phyloP scores from a whole-genome alignment of 2,888 invertebrate genomes.

The Micropterix aruncella region DNA sequence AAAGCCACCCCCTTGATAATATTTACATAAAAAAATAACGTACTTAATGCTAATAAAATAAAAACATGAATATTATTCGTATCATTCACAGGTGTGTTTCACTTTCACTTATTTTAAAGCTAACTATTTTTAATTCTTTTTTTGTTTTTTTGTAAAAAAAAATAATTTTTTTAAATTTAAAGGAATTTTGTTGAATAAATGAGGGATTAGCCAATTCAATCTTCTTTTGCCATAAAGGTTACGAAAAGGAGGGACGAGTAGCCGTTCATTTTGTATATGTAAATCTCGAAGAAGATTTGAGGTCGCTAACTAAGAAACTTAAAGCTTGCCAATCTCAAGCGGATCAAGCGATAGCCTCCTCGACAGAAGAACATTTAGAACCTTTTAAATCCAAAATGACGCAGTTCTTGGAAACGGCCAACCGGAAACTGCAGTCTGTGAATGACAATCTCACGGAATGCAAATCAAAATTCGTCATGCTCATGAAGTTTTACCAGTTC shows the following conservation, averaged over 20 bases:
- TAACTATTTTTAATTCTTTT: too few relatives aligned
- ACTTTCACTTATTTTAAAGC: too few relatives aligned
- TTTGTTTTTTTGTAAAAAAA: too few relatives aligned
- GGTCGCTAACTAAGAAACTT: constrained; percentile 45
- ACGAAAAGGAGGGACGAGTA: constrained; percentile 68
- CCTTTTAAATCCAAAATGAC: constrained; percentile 83
- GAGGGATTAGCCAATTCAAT: too few relatives aligned
- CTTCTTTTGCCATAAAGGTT: too few relatives aligned
- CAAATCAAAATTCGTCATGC: constrained; percentile 57
- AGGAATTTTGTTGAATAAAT: too few relatives aligned
- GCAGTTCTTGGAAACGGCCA: constrained; percentile 60
- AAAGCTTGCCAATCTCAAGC: constrained; percentile 60
- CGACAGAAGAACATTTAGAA: constrained; percentile 50
- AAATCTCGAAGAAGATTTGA: constrained; percentile 50
- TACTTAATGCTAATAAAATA: too few relatives aligned
- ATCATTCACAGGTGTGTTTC: too few relatives aligned
- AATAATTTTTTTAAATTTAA: too few relatives aligned
- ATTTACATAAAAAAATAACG: too few relatives aligned
- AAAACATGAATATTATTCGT: too few relatives aligned
- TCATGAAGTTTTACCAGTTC: constrained; percentile 79
- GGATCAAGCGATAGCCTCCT: constrained; percentile 51
- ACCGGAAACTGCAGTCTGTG: constrained; percentile 60
- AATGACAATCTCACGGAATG: constrained; percentile 70
- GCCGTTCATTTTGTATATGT: constrained; percentile 82
- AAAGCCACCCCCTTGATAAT: too few relatives aligned